Base-by-base conservation (phyloP, 2,113 vertebrate species). In the Lethenteron camtschaticum region DNA sequence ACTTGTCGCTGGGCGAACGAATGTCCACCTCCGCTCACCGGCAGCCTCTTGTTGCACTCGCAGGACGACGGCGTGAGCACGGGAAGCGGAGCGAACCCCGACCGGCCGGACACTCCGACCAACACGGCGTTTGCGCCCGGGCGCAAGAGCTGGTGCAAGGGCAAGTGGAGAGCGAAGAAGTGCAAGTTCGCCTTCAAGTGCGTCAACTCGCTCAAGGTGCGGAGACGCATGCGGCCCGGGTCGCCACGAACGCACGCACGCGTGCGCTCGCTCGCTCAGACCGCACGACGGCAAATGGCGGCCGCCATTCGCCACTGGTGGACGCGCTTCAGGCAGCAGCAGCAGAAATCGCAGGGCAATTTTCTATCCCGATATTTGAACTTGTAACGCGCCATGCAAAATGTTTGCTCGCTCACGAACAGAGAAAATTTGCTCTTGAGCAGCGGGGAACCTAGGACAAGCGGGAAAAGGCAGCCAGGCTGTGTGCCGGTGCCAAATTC, bases 81-180 rank as follows among this genome's bases (percentile, higher is more conserved):
- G 68, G 94, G 96, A 76, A 99, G 94, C 0, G 90, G 94, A 11
- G 90, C 87, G 69, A 95, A 95, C 69, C 81, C 86, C 0, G 94
- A 96, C 72, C 87, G 91, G 5, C 89, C 94, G 0, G 94, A 96
- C 76, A 96, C 94, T 1, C 94, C 94, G 66, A 97, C 91, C n/a
- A 97, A 97, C 80, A 95, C 94, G 0, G 85, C 89, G 69, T 96
- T 86, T 24, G 89, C 87, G 1, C 90, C 94, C 0, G 90, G 92
- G 75, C 89, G 89, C n/a, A 96, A 96, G 78, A 92, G 88, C 77
- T 96, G 90, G 92, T 88, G 90, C 12, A 96, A 96, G 79, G 94
- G 94, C 76, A 99, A 99, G 75, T 96, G 90, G 90, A 99, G 94
- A 75, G 95, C 89, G n/a, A 99, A 96, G 81, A 99, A 99, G 78